These are phyloP conservation scores for human DNA, from an alignment of 2,113 vertebrate genomes.

Conservation along the genomic window GRCh38 chrX:102651001-102651500, in stretches of 20 bases:
- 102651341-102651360: constrained; percentile 44
- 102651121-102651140: not conserved
- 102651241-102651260: not conserved
- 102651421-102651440: constrained; percentile 18
- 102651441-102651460: constrained; percentile 21
- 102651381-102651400: constrained; percentile 59
- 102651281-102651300: not conserved
- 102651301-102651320: constrained; percentile 1
- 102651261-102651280: not conserved
- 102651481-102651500: not conserved
- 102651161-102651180: too few relatives aligned
- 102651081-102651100: not conserved
- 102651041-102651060: not conserved
- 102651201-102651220: rapidly evolving
- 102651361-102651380: not conserved
- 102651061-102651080: too few relatives aligned
- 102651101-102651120: not conserved
- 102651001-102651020: too few relatives aligned
- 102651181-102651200: not conserved
- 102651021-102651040: rapidly evolving
- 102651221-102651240: not conserved
- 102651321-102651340: not conserved
- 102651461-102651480: not conserved
- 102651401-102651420: not conserved
- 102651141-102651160: too few relatives aligned